These are phyloP conservation scores for Melanostigma gelatinosum DNA, from an alignment of 2,113 vertebrate species.

Conservation along the genomic window DNA sequence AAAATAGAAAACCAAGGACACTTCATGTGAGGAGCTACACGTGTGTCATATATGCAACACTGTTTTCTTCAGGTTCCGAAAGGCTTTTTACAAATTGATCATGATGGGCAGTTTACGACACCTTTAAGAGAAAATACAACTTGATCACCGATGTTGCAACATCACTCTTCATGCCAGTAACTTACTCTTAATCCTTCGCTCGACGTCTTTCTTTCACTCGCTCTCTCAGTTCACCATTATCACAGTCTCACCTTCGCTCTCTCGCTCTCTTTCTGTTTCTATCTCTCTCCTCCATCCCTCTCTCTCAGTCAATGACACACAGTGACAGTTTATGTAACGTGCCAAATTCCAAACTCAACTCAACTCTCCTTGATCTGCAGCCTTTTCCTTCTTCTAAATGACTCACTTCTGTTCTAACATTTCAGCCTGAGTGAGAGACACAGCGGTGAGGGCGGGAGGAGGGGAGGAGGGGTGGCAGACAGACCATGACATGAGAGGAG, in stretches of 20 bases:
- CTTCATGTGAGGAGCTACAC: background rate
- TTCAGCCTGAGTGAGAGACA: slow-evolving; percentile 77
- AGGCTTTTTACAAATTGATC: background rate
- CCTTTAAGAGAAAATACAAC: slow-evolving; percentile 32
- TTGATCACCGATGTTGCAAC: slow-evolving; percentile 40
- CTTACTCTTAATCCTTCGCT: slow-evolving; percentile 16
- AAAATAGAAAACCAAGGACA: background rate
- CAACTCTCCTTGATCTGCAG: slow-evolving; percentile 76
- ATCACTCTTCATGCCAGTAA: slow-evolving; percentile 29
- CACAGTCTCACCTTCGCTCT: slow-evolving; percentile 56
- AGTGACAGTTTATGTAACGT: slow-evolving; percentile 81
- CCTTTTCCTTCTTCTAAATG: slow-evolving; percentile 80
- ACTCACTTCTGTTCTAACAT: slow-evolving; percentile 82
- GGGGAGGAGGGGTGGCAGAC: slow-evolving; percentile 70
- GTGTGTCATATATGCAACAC: background rate
- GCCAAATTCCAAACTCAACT: slow-evolving; percentile 78
- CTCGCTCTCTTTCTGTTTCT: slow-evolving; percentile 34
- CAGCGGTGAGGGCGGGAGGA: slow-evolving; percentile 60
- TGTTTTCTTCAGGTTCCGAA: background rate
- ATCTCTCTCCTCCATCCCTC: slow-evolving; percentile 38
- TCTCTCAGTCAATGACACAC: slow-evolving; percentile 74
- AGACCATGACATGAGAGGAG: slow-evolving; percentile 72
- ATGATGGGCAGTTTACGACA: slow-evolving; percentile 4
- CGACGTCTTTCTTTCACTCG: slow-evolving; percentile 27
- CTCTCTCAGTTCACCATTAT: slow-evolving; percentile 53